These are phyloP conservation scores for Patiria pectinifera DNA, from an alignment of 53 echinoderm and acorn worm species.

Conservation along the genomic window DNA sequence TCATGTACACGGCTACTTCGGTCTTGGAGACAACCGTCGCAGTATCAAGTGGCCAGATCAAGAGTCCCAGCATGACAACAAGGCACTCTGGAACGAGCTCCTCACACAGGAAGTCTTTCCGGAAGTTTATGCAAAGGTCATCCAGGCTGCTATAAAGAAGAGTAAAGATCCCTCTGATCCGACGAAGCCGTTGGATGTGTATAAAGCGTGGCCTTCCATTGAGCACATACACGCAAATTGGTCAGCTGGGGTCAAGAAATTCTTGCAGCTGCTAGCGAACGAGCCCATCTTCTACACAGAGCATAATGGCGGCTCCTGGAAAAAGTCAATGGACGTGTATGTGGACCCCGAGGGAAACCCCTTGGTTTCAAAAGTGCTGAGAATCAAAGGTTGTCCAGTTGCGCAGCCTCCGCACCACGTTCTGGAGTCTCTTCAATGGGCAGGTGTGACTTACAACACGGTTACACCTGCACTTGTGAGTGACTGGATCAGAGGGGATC, in stretches of 20 bases:
- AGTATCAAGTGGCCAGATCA: conserved; percentile 91
- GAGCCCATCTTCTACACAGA: conserved; percentile 68
- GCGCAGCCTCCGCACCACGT: conserved; percentile 56
- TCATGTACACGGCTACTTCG: conserved; percentile 94
- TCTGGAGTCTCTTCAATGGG: conserved; percentile 15
- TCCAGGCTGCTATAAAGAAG: conserved; percentile 41
- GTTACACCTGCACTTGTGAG: conserved; percentile 59
- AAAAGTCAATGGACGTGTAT: conserved; percentile 50
- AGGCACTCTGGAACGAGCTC: conserved; percentile 84
- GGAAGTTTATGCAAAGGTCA: conserved; percentile 64
- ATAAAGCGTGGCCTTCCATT: conserved; percentile 72
- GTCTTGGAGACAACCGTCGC: conserved; percentile 86
- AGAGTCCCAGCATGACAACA: conserved; percentile 81
- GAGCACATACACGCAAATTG: conserved; percentile 38
- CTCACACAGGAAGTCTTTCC: conserved; percentile 75
- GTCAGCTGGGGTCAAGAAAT: conserved; percentile 66
- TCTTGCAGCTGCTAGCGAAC: conserved; percentile 43
- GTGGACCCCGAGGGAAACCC: conserved; percentile 9
- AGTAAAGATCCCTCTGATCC: not conserved
- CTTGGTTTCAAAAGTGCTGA: conserved; percentile 26
- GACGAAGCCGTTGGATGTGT: conserved; percentile 39
- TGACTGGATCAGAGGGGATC: conserved; percentile 32
- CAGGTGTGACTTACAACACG: not conserved
- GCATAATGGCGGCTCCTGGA: conserved; percentile 58
- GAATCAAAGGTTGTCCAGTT: conserved; percentile 34